Evolutionary conservation across 2,888 invertebrate species (phyloP).

Genomic region (Helobdella robusta): DNA sequence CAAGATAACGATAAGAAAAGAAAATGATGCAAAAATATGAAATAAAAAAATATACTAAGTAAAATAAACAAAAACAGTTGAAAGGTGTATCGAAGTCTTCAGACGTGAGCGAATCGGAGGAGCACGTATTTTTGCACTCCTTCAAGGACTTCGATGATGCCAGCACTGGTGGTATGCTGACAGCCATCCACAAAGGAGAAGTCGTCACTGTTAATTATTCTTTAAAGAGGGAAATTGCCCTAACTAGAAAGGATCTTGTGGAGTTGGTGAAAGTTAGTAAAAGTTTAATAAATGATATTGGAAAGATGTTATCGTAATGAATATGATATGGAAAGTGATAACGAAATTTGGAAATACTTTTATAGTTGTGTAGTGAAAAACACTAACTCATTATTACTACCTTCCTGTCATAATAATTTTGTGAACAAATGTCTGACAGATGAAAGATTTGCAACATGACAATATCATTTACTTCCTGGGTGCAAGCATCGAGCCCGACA

Average conservation of each 20-base stretch:
- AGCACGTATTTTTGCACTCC: background rate
- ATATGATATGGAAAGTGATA: too few relatives aligned
- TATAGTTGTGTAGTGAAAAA: too few relatives aligned
- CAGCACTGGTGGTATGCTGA: background rate
- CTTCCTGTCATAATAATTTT: too few relatives aligned
- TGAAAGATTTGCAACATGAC: conserved; percentile 21
- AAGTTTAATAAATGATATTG: too few relatives aligned
- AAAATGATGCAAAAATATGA: too few relatives aligned
- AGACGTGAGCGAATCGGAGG: background rate
- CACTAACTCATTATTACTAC: too few relatives aligned
- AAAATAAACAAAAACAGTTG: too few relatives aligned
- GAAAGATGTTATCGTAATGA: too few relatives aligned
- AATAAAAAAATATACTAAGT: too few relatives aligned
- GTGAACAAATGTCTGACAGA: conserved; percentile 3
- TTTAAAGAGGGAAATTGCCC: background rate
- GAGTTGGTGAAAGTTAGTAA: conserved; percentile 8
- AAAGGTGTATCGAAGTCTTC: background rate
- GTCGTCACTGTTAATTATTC: conserved; percentile 17
- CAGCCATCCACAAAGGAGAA: background rate
- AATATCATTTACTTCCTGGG: conserved; percentile 12
- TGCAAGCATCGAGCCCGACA: conserved; percentile 13
- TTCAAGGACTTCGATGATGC: background rate
- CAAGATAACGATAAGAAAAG: too few relatives aligned
- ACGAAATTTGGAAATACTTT: too few relatives aligned
- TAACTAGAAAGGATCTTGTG: conserved; percentile 18